These are phyloP conservation scores for Agriopis aurantiaria DNA, from an alignment of 2,888 invertebrate genomes.

Conservation along the genomic window DNA sequence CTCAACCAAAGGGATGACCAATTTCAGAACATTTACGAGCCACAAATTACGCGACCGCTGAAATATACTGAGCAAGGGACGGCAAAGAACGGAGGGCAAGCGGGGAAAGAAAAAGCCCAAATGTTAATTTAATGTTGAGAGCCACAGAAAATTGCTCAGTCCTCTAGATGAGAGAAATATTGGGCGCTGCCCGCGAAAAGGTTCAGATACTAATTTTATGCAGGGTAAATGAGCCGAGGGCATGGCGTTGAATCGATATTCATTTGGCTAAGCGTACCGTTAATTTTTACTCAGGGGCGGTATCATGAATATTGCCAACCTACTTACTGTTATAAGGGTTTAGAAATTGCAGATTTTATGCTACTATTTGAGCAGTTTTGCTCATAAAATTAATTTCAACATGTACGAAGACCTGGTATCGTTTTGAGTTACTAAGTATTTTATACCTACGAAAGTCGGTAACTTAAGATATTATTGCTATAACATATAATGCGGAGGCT, in stretches of 20 bases:
- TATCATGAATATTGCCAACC: constrained; percentile 71
- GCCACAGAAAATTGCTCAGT: constrained; percentile 81
- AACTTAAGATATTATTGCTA: constrained; percentile 55
- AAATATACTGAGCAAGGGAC: constrained; percentile 82
- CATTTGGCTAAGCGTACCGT: constrained; percentile 77
- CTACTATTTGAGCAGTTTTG: constrained; percentile 22
- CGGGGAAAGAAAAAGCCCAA: constrained; percentile 80
- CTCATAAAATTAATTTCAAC: constrained; percentile 12
- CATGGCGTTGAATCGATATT: constrained; percentile 76
- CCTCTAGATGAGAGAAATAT: constrained; percentile 79
- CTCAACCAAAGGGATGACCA: constrained; percentile 87
- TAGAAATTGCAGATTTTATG: constrained; percentile 37
- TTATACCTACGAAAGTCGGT: constrained; percentile 21
- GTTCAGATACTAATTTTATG: constrained; percentile 82
- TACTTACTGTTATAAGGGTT: constrained; percentile 56
- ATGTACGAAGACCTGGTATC: background rate
- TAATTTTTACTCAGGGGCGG: constrained; percentile 73
- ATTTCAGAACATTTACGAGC: constrained; percentile 87
- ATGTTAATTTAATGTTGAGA: constrained; percentile 85
- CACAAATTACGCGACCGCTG: constrained; percentile 86
- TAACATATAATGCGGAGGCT: constrained; percentile 55
- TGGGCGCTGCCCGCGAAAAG: constrained; percentile 71
- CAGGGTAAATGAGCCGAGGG: constrained; percentile 78
- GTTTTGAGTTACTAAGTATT: constrained; percentile 9
- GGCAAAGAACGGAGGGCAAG: constrained; percentile 70